Conservation (phyloP, 2,113 vertebrate species). For the Apodemus sylvaticus region DNA sequence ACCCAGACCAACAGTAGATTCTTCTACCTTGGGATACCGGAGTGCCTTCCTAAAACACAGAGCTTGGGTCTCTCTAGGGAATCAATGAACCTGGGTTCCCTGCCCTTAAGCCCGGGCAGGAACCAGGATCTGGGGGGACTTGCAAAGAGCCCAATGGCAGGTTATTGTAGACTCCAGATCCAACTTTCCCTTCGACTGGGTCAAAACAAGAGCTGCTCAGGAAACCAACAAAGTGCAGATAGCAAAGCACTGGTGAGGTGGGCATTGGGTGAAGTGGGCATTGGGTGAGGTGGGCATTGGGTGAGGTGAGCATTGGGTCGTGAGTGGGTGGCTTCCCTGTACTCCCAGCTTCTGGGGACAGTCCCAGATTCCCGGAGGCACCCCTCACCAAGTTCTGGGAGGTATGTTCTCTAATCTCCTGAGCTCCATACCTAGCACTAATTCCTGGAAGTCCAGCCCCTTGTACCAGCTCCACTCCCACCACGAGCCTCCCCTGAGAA, state of each 20-base stretch:
- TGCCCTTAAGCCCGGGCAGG: fast-evolving
- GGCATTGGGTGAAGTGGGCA: fast-evolving
- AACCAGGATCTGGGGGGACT: background rate
- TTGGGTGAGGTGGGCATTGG: background rate
- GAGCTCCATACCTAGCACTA: too few species aligned
- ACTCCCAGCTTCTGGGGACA: background rate
- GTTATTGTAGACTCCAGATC: background rate
- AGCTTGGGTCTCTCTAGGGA: background rate
- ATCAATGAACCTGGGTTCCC: background rate
- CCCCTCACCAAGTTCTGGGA: background rate
- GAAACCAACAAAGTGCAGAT: background rate
- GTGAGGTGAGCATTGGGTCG: background rate
- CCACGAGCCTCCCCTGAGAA: background rate
- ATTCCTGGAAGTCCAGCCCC: background rate
- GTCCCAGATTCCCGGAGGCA: background rate
- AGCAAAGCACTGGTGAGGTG: background rate
- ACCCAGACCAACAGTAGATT: background rate
- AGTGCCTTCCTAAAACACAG: background rate
- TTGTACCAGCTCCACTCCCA: background rate
- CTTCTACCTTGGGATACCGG: background rate
- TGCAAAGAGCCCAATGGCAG: background rate
- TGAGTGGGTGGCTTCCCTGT: background rate
- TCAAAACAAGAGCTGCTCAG: background rate
- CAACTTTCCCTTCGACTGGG: background rate
- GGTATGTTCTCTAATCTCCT: background rate